A percentile compares a stretch with the other conserved stretches of the same genome.
Evolutionary conservation across 2,113 vertebrate species (phyloP).

Genomic region (Sturnus vulgaris): DNA sequence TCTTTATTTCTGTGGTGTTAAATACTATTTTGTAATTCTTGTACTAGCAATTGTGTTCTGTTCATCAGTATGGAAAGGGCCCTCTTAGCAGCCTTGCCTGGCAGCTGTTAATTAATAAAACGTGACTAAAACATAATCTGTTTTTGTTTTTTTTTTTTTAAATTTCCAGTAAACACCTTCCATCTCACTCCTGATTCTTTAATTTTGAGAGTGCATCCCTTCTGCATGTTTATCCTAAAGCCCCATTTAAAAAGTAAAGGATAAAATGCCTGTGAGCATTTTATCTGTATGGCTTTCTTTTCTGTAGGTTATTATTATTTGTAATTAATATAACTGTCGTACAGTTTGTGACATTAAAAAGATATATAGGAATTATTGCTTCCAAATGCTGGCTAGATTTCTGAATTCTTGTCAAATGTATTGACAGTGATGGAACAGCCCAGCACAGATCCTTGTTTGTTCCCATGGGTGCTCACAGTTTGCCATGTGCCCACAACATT

Average conservation of each 20-base stretch:
- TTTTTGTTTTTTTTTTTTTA: neutral
- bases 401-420: neutral
- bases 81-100: neutral
- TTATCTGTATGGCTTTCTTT: neutral
- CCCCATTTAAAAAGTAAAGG: neutral
- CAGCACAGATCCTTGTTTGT: neutral
- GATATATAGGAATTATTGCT: neutral
- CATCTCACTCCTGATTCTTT: neutral
- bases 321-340: constrained; percentile 52
- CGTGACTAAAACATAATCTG: neutral
- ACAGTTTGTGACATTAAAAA: constrained; percentile 5
- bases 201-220: neutral
- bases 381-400: neutral
- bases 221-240: neutral
- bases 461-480: neutral
- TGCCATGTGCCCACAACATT: neutral
- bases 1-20: neutral
- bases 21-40: neutral
- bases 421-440: neutral
- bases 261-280: neutral
- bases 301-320: constrained; percentile 9
- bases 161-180: neutral
- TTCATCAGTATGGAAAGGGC: neutral
- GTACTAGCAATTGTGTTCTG: neutral
- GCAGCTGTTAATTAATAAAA: neutral